Conservation (phyloP, 2,113 vertebrate species). For the Holacanthus passer region DNA sequence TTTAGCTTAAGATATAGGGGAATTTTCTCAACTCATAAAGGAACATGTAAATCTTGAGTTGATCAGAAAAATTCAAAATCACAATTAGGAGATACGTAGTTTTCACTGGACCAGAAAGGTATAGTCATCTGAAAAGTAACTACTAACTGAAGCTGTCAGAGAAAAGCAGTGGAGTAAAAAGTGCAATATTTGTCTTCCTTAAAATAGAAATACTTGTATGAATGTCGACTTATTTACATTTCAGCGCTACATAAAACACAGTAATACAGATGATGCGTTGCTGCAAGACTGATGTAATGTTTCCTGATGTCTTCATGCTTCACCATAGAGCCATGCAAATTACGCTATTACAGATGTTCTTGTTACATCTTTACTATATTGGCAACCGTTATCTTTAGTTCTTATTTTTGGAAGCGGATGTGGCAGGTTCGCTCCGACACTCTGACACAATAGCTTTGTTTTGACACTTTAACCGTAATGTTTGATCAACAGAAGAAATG, state of each 20-base stretch:
- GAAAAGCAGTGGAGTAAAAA: not conserved
- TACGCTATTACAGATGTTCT: not conserved
- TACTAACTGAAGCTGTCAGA: not conserved
- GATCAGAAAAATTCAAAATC: not conserved
- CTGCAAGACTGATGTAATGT: not conserved
- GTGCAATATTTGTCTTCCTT: too few relatives aligned
- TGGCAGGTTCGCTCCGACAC: too few relatives aligned
- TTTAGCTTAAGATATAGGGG: not conserved
- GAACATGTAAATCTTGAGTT: not conserved
- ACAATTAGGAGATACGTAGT: not conserved
- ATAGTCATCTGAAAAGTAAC: not conserved
- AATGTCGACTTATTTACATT: not conserved
- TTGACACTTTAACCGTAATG: not conserved
- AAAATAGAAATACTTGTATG: too few relatives aligned
- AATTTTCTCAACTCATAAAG: not conserved
- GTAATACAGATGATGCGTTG: not conserved
- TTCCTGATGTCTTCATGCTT: not conserved
- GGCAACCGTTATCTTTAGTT: not conserved
- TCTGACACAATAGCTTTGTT: not conserved
- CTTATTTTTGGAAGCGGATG: not conserved
- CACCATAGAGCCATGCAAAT: not conserved
- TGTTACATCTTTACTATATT: not conserved
- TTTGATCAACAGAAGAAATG: constrained; percentile 1
- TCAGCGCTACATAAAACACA: not conserved
- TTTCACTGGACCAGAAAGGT: not conserved